A percentile compares a stretch with the other conserved stretches of the same genome.
phyloP scores from a whole-genome alignment of 2,888 invertebrate species.

The Watsonalla cultraria region DNA sequence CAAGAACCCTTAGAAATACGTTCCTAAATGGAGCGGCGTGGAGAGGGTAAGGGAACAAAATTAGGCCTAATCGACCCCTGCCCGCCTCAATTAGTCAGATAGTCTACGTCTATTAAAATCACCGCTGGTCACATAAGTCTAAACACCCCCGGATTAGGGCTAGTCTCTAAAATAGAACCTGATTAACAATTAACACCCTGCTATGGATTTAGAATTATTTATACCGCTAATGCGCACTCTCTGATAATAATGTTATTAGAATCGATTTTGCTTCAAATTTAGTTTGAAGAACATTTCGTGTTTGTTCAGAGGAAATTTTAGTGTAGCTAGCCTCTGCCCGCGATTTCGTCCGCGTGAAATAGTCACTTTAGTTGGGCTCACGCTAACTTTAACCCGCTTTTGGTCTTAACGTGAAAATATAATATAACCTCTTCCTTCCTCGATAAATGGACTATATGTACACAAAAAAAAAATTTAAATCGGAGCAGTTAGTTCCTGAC shows the following conservation, averaged over 20 bases:
- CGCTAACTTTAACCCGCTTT: too few relatives aligned
- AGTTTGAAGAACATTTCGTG: too few relatives aligned
- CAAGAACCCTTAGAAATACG: neutral
- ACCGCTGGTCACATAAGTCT: conserved; percentile 15
- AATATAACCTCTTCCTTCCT: too few relatives aligned
- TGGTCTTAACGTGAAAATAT: too few relatives aligned
- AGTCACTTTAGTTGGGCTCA: too few relatives aligned
- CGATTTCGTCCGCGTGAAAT: too few relatives aligned
- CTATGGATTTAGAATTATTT: neutral
- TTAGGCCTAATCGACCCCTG: conserved; percentile 1
- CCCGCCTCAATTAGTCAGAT: conserved; percentile 18
- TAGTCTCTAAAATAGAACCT: conserved; percentile 14
- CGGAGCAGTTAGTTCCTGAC: too few relatives aligned
- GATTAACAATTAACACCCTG: conserved; percentile 8
- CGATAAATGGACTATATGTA: too few relatives aligned
- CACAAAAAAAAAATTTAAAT: too few relatives aligned
- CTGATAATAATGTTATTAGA: neutral
- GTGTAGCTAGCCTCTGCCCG: too few relatives aligned
- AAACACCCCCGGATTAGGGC: conserved; percentile 19
- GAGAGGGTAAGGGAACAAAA: neutral
- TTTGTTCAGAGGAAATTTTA: too few relatives aligned
- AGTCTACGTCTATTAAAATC: conserved; percentile 27
- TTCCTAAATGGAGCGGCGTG: neutral
- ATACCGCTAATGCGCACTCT: neutral
- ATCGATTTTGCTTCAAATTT: too few relatives aligned